These are phyloP conservation scores for Laticauda colubrina DNA, from an alignment of 2,113 vertebrate genomes.

Conservation along the genomic window DNA sequence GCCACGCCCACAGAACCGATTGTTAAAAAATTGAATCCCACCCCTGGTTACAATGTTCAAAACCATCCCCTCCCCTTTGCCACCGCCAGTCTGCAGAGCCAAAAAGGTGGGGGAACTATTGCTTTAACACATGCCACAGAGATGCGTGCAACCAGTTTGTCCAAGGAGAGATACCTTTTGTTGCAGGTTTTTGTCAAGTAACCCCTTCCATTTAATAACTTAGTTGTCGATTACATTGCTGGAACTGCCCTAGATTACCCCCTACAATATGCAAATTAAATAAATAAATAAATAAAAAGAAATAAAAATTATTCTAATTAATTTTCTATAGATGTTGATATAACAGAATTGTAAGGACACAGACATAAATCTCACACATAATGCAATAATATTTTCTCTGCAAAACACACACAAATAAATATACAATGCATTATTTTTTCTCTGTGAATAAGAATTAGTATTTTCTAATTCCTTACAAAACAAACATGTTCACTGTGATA, in stretches of 20 bases:
- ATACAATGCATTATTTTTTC: background rate
- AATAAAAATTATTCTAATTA: background rate
- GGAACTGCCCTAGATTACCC: background rate
- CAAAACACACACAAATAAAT: background rate
- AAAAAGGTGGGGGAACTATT: background rate
- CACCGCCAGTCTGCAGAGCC: background rate
- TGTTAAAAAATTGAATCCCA: no score
- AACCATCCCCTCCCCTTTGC: background rate
- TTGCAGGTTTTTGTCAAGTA: background rate
- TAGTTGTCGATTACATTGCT: background rate
- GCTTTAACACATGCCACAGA: background rate
- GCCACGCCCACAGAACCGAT: no score
- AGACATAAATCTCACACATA: background rate
- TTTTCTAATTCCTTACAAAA: background rate
- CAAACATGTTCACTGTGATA: background rate
- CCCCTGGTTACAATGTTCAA: background rate
- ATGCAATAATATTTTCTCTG: background rate
- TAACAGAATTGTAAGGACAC: background rate
- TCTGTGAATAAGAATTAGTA: constrained; percentile 8
- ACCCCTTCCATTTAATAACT: background rate
- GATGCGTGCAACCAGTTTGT: background rate
- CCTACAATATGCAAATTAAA: background rate
- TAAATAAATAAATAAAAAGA: background rate
- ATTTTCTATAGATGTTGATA: background rate
- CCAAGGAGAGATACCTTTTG: background rate